Evolutionary conservation across 2,888 invertebrate species (phyloP), one percentile per base, ranked within the genome.

Genomic region (Cabera pusaria): DNA sequence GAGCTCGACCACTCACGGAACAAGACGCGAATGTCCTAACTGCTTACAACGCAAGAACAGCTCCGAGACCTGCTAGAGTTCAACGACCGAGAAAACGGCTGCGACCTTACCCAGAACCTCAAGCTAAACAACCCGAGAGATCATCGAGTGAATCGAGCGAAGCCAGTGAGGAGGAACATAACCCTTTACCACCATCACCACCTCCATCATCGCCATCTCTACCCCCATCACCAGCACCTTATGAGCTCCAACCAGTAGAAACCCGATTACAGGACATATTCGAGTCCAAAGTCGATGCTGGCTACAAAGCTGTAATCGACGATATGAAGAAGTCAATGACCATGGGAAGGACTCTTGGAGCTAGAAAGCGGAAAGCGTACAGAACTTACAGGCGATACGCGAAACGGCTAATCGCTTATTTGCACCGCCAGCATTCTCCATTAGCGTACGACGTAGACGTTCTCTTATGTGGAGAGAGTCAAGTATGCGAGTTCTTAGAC

Each of bases 301-400:
- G 90, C 18, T 90, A 89, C 53, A 90, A 90, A 71, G 87, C 89
- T 1, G 87, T 90, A 0, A 90, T 90, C 6, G 90, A 90, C 49
- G 89, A 89, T 11, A 90, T 90, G 90, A 90, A 90, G 52, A 90
- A 90, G 51, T 87, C 88, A 0, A 90, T 90, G 90, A 83, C 82
- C 0, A 84, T 87, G 83, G 90, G 89, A 0, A 72, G 88, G 25
- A 82, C 85, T 1, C 67, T 90, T 0, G 84, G 89, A 2, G 60
- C 88, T 0, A 71, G 83, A 25, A 90, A 90, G 50, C 77, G 89
- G 22, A 88, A 90, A 69, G 83, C 78, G 0, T 90, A 90, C 32
- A 64, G 90, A 12, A 90, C 89, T 0, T 90, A 90, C 60, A 64
- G 89, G 7, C 71, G 90, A 1, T 90, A 90, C 43, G 90, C 90